Base-by-base conservation (phyloP, 2,888 invertebrate genomes). In the Idaea dimidiata region DNA sequence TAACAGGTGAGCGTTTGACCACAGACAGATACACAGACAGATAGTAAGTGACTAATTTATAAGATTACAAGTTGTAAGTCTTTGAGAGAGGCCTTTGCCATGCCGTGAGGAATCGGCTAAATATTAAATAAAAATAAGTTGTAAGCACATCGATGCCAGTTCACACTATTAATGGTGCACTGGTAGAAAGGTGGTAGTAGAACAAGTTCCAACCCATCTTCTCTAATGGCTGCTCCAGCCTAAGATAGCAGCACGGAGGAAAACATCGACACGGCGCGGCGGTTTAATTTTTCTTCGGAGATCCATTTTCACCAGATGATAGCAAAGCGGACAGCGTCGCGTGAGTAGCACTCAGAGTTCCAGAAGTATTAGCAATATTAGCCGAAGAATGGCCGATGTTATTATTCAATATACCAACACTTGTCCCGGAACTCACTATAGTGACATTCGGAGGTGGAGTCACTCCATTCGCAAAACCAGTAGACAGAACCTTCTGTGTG, bases 401-500 rank as follows among this genome's bases (percentile, higher is more conserved):
- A 53, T 77, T 86, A 62, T 79, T 87, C 57, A 87, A 61, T 17
- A 89, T 76, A 0, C 84, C 83, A 0, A 83, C 83, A 64, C 83
- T 80, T 0, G 84, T 80, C 0, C 91, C 91, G 0, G 91, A 90
- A 66, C 91, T 91, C 1, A 92, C 91, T n/a, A 92, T 91, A 17
- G 91, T 92, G 0, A 91, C 91, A 61, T 91, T 92, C 0, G 91
- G 91, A 0, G 92, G 91, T 0, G 91, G 89, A 0, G 89, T 86
- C 0, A 83, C 84, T 1, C 93, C 91, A 54, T 85, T 91, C 16
- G 91, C 91, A 57, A 89, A 93, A 3, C 92, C 92, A 18, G 91
- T 90, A 0, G 91, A 89, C 33, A 91, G 69, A 16, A 92, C 88
- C 68, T 93, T 93, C 69, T 93, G 92, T 1, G 91, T 91, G 65